Conservation (phyloP, 2,113 vertebrate species). For the Apus apus region DNA sequence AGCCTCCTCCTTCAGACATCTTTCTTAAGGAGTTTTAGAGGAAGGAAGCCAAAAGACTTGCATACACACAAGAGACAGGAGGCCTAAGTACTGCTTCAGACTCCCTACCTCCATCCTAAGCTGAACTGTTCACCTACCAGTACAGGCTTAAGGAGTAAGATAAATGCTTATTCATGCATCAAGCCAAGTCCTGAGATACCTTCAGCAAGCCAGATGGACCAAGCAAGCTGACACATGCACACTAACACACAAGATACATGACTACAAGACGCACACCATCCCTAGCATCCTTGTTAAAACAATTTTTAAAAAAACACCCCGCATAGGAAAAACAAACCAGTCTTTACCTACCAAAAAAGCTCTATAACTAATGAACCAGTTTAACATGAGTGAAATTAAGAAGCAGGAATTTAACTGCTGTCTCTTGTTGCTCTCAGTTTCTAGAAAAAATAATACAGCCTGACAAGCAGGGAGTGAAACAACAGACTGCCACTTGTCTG, state of each 20-base stretch:
- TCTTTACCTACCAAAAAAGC: background rate
- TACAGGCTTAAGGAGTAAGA: background rate
- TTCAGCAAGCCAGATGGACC: background rate
- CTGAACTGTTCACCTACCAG: background rate
- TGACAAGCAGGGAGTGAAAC: background rate
- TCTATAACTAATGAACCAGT: background rate
- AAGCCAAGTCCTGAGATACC: background rate
- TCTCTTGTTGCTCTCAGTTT: background rate
- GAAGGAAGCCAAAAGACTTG: background rate
- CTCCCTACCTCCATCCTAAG: background rate
- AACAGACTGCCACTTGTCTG: background rate
- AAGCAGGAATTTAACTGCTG: background rate
- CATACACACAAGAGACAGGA: background rate
- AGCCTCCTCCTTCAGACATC: background rate
- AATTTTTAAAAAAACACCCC: background rate
- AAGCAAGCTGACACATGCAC: background rate
- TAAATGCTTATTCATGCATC: background rate
- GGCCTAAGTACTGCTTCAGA: background rate
- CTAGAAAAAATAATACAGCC: background rate
- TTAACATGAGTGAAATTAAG: background rate
- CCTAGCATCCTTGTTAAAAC: background rate
- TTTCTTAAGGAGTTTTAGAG: background rate
- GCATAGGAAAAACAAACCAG: background rate
- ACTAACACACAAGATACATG: background rate
- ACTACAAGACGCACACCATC: fast-evolving